Base-by-base conservation (phyloP, 2,888 invertebrate species). In the Empis stercorea region DNA sequence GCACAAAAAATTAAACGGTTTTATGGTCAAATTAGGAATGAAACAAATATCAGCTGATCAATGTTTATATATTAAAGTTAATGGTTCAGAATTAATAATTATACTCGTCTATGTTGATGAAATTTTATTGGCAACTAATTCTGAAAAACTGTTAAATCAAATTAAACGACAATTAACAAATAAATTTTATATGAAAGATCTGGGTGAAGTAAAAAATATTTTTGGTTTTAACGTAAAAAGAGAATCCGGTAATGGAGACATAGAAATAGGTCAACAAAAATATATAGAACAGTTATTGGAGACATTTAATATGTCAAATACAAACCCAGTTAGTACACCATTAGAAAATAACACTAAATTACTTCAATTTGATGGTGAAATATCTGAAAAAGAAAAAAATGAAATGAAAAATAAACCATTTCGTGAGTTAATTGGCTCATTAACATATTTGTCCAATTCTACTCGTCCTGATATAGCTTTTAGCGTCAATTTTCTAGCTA, bases 221-320 rank as follows among this genome's bases (percentile, higher is more conserved):
- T 16, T 37, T 2, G 37, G 16, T 16, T 15, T 37, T 10, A 37
- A 16, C 11, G 15, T 37, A 15, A 37, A 16, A 37, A 15, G 15
- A 15, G 36, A 36, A 3, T 36, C 36, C 4, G 3, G 3, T 10
- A 36, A 9, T 15, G 36, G 36, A 14, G 14, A 15, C 14, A 36
- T 36, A 9, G 15, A 14, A 15, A 36, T 36, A 7, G 7, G 14
- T 10, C 37, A 37, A 37, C 14, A 37, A 37, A 15, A 37, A 16
- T 37, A 37, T 15, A 37, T 37, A 2, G 16, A 37, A 2, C 10
- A 37, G n/a, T 4, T 37, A 4, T 15, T 36, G 14, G 9, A 36
- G 4, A 36, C 4, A 36, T 49, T 49, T 49, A 49, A 45, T 15
- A 52, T 52, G 51, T 27, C 27, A n/a, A 41, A 50, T 15, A 48